These are phyloP conservation scores for Brachyptera putata DNA, from an alignment of 2,888 invertebrate species.

Conservation along the genomic window DNA sequence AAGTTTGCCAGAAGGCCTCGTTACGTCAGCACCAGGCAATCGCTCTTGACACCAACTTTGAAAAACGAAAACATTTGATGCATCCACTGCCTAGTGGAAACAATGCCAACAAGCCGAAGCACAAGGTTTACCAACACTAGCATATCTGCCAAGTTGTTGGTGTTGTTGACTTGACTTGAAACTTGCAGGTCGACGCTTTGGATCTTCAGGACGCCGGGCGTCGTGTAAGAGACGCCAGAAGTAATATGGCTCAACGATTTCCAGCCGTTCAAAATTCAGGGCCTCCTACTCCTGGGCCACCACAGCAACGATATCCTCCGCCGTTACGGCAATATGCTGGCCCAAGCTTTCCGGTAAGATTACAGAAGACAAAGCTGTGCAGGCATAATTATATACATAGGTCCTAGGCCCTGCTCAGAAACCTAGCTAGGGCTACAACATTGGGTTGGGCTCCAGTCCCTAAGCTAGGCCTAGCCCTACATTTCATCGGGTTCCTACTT, in stretches of 20 bases:
- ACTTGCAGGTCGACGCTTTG: not conserved
- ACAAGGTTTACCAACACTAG: not conserved
- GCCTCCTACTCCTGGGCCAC: conserved; percentile 47
- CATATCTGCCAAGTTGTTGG: not conserved
- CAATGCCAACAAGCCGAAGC: not conserved
- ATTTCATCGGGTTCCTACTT: too few species aligned
- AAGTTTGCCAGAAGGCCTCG: too few species aligned
- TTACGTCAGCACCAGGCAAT: too few species aligned
- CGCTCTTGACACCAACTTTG: too few species aligned
- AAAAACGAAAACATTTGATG: too few species aligned
- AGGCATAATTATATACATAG: not conserved
- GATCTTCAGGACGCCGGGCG: not conserved
- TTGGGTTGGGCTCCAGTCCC: too few species aligned
- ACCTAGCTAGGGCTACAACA: too few species aligned
- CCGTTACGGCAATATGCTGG: conserved; percentile 61
- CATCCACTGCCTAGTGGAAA: too few species aligned
- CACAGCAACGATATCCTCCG: conserved; percentile 57
- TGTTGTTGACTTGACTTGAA: not conserved
- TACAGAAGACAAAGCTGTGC: not conserved
- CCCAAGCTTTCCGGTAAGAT: conserved; percentile 70
- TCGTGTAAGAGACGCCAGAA: not conserved
- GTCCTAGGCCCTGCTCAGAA: not conserved
- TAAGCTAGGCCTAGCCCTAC: too few species aligned
- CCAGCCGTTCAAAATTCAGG: conserved; percentile 32
- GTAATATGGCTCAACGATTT: conserved; percentile 39